phyloP scores from a whole-genome alignment of 2,888 invertebrate species.

The Actias luna region DNA sequence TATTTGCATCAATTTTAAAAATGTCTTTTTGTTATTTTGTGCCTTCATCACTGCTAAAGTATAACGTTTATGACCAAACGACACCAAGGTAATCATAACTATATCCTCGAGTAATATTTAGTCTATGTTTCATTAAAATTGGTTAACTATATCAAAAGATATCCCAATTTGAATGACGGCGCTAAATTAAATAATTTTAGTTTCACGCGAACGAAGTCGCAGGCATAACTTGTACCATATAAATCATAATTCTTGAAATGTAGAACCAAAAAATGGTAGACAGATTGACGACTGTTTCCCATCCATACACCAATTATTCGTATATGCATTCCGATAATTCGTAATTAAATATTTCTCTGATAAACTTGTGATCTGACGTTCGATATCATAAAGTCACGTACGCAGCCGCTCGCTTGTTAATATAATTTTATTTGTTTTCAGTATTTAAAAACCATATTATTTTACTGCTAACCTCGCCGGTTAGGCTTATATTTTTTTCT shows the following conservation, averaged over 20 bases:
- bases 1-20: too few species aligned
- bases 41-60: too few species aligned
- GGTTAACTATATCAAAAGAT: too few species aligned
- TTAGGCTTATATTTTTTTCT: neutral
- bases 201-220: too few species aligned
- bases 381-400: conserved; percentile 35
- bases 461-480: neutral
- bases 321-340: conserved; percentile 22
- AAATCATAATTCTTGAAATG: neutral
- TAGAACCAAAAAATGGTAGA: neutral
- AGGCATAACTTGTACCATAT: too few species aligned
- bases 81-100: too few species aligned
- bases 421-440: neutral
- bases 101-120: too few species aligned
- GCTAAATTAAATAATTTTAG: too few species aligned
- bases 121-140: too few species aligned
- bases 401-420: conserved; percentile 19
- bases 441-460: neutral
- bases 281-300: neutral
- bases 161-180: too few species aligned
- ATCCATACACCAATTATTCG: neutral
- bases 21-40: too few species aligned
- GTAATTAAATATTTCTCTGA: conserved; percentile 37
- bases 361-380: conserved; percentile 29
- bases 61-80: too few species aligned